These are phyloP conservation scores for Bambusicola thoracicus DNA, from an alignment of 2,113 vertebrate species.

Conservation along the genomic window DNA sequence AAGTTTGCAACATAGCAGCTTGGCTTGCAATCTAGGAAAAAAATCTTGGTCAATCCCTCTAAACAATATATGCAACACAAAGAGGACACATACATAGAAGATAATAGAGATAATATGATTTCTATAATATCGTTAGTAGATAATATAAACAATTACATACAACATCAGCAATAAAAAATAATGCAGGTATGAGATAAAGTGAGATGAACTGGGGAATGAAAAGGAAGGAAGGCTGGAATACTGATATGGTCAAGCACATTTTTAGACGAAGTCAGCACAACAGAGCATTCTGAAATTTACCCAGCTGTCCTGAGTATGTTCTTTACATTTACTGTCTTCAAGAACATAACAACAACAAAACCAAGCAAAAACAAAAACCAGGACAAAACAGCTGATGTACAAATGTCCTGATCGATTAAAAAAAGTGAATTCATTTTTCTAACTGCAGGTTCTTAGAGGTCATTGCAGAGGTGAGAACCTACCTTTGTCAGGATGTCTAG, in stretches of 20 bases:
- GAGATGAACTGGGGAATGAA: not conserved
- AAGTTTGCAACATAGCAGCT: not conserved
- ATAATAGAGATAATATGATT: not conserved
- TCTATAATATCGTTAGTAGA: too few species aligned
- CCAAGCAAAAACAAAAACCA: too few species aligned
- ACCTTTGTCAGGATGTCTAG: not conserved
- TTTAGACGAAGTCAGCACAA: not conserved
- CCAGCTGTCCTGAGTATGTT: not conserved
- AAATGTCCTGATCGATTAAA: not conserved
- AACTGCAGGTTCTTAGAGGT: not conserved
- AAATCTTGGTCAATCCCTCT: not conserved
- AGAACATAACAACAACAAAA: not conserved
- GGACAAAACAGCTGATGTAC: not conserved
- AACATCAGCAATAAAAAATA: not conserved
- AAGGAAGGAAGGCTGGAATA: not conserved
- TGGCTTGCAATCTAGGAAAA: not conserved
- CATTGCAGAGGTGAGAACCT: not conserved
- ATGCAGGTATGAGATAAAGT: not conserved
- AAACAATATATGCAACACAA: rapidly evolving
- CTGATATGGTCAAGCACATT: rapidly evolving
- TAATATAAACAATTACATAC: not conserved
- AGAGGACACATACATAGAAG: not conserved
- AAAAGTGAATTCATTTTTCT: not conserved
- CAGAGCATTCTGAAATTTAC: rapidly evolving
- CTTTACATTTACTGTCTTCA: not conserved